A percentile compares a stretch with the other conserved stretches of the same genome.
Evolutionary conservation across 1,140 invertebrate genomes (phyloP).

Genomic region (Aphelenchoides fujianensis): DNA sequence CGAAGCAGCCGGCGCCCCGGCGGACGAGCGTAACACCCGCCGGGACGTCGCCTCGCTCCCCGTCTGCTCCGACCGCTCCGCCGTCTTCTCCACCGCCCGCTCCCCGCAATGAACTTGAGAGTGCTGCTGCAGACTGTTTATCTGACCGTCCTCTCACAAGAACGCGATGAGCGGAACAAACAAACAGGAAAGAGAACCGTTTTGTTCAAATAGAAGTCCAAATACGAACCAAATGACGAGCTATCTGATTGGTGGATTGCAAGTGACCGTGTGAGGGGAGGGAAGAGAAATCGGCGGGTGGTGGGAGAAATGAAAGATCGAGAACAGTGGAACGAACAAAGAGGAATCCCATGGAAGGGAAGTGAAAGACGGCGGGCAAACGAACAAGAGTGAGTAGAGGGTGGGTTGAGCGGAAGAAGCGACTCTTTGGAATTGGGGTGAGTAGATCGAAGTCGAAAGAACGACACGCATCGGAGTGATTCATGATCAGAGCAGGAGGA

Average conservation of each 20-base stretch:
- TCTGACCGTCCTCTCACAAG: not conserved
- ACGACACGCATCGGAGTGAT: not conserved
- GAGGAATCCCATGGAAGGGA: not conserved
- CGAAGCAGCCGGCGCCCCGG: not conserved
- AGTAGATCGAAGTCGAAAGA: too few species aligned
- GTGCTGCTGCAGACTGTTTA: not conserved
- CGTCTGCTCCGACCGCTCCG: not conserved
- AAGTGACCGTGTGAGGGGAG: not conserved
- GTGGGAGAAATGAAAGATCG: not conserved
- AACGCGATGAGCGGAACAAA: not conserved
- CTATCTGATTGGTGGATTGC: not conserved
- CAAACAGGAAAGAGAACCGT: too few species aligned
- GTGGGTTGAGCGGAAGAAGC: too few species aligned
- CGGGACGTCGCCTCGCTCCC: not conserved
- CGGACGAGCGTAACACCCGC: not conserved
- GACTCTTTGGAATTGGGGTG: constrained; percentile 2
- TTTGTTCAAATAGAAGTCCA: not conserved
- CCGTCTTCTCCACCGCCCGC: not conserved
- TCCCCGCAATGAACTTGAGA: not conserved
- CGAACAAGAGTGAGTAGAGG: not conserved
- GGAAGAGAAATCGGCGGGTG: not conserved
- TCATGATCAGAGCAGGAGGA: too few species aligned
- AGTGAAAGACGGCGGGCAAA: not conserved
- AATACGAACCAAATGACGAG: not conserved
- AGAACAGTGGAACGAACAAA: not conserved